Evolutionary conservation across 2,797 vertebrate species (phyloP).

Genomic region (Dryobates pubescens): DNA sequence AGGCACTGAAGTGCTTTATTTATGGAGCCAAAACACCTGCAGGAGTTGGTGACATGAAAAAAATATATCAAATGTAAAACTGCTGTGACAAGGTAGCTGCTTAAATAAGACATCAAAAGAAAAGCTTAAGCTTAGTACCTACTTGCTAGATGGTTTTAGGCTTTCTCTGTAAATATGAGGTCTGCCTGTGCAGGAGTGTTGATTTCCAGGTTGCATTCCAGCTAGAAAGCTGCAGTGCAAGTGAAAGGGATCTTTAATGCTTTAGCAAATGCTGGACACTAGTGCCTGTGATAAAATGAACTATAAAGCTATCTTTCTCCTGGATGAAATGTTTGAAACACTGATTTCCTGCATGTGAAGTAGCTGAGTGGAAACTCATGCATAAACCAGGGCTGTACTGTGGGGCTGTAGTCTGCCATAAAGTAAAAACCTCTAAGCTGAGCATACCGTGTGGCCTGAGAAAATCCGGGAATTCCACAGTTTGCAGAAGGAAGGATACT

Average conservation of each 20-base stretch:
- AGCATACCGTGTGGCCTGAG: background rate
- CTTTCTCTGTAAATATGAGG: background rate
- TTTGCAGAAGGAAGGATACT: background rate
- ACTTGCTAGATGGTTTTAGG: background rate
- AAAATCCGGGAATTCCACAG: background rate
- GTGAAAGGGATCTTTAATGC: background rate
- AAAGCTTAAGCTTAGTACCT: background rate
- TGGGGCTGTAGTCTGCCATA: background rate
- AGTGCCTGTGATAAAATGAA: background rate
- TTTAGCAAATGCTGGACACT: background rate
- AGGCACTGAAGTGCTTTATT: background rate
- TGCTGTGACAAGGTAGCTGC: background rate
- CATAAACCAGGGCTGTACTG: background rate
- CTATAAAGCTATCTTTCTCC: background rate
- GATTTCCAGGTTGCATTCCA: background rate
- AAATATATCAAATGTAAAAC: background rate
- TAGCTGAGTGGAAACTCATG: background rate
- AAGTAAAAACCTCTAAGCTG: background rate
- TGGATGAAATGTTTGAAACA: background rate
- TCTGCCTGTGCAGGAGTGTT: rapidly evolving
- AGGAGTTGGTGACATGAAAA: background rate
- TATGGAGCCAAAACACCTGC: background rate
- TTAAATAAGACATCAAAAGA: background rate
- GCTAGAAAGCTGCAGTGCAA: background rate
- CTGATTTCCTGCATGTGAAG: background rate